Evolutionary conservation across 2,888 invertebrate species (phyloP).

Genomic region (Scaptomyza cyrtandrae): DNA sequence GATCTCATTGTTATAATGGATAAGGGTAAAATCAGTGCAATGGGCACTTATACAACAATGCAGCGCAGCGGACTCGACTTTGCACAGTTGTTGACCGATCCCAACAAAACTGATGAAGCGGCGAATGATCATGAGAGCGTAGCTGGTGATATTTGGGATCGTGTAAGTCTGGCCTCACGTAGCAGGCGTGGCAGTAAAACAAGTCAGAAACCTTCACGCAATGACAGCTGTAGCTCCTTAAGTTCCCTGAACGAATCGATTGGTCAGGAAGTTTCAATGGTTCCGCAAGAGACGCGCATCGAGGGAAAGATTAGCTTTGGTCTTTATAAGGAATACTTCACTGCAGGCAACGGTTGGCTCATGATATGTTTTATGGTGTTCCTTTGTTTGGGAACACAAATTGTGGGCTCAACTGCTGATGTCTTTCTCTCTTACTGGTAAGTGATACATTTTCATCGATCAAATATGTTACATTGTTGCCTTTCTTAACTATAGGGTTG

Average conservation of each 20-base stretch:
- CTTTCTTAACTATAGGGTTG: constrained; percentile 54
- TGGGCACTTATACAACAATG: constrained; percentile 89
- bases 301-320: constrained; percentile 87
- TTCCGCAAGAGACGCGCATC: constrained; percentile 86
- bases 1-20: constrained; percentile 85
- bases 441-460: constrained; percentile 18
- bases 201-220: constrained; percentile 72
- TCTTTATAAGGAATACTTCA: constrained; percentile 89
- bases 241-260: constrained; percentile 84
- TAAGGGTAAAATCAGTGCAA: constrained; percentile 84
- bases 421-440: constrained; percentile 91
- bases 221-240: constrained; percentile 83
- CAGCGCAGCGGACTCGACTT: constrained; percentile 91
- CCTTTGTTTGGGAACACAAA: constrained; percentile 88
- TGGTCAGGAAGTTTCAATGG: constrained; percentile 83
- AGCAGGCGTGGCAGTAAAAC: constrained; percentile 67
- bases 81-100: constrained; percentile 88
- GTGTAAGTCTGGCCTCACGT: constrained; percentile 46
- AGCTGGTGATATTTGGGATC: constrained; percentile 48
- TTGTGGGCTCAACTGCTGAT: constrained; percentile 90
- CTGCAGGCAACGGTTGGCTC: constrained; percentile 88
- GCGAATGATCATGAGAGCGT: constrained; percentile 67
- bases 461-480: neutral
- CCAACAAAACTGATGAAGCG: constrained; percentile 83
- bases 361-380: constrained; percentile 86